phyloP scores from a whole-genome alignment of 2,113 vertebrate species.

The Callocephalon fimbriatum region DNA sequence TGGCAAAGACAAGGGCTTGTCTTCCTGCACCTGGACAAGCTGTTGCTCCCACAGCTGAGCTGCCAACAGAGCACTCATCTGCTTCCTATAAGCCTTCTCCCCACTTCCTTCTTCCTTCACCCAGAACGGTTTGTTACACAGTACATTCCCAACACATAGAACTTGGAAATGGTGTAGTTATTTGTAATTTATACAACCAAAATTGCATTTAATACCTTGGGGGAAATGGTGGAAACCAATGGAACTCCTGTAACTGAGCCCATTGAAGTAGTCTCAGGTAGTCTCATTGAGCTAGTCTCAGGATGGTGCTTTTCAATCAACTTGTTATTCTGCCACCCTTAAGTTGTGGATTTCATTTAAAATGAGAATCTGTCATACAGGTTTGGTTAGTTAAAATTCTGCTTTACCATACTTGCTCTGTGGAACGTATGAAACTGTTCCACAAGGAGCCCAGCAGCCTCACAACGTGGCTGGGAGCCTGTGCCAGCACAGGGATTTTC shows the following conservation, averaged over 20 bases:
- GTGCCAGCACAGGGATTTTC: slow-evolving; percentile 43
- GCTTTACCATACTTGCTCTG: not conserved
- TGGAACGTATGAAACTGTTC: not conserved
- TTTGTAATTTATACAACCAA: not conserved
- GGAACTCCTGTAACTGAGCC: not conserved
- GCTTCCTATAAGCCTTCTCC: not conserved
- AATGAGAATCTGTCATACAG: not conserved
- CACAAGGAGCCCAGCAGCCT: slow-evolving; percentile 8
- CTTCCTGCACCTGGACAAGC: rapidly evolving
- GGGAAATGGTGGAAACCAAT: not conserved
- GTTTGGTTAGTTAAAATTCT: not conserved
- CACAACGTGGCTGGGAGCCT: not conserved
- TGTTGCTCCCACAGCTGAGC: not conserved
- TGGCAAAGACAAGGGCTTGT: not conserved
- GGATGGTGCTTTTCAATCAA: not conserved
- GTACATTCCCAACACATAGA: not conserved
- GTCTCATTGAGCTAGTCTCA: not conserved
- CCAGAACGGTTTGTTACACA: not conserved
- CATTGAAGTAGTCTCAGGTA: not conserved
- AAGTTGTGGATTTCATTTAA: not conserved
- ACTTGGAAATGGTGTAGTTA: not conserved
- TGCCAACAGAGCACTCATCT: not conserved
- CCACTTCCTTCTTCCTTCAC: not conserved
- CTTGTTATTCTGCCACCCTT: not conserved
- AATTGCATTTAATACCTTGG: not conserved